phyloP scores from a whole-genome alignment of 2,797 vertebrate species.

The Pteronotus mesoamericanus region DNA sequence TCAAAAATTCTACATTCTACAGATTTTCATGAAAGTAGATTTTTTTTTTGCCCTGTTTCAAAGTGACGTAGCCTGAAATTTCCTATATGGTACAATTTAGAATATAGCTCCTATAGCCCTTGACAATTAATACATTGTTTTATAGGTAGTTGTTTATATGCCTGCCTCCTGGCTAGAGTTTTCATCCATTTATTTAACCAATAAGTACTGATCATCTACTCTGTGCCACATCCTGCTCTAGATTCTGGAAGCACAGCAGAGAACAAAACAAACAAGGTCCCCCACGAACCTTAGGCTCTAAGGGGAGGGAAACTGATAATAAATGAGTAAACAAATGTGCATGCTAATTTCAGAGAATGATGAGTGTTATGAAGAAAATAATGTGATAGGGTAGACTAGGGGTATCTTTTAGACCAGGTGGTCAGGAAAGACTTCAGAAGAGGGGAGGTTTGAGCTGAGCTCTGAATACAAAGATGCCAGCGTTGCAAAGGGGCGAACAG shows the following conservation, averaged over 20 bases:
- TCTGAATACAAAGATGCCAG: background rate
- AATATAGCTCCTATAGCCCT: background rate
- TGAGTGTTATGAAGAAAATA: slow-evolving; percentile 5
- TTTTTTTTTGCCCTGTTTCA: background rate
- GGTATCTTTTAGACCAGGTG: background rate
- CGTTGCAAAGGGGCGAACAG: background rate
- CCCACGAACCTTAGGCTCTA: background rate
- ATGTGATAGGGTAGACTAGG: background rate
- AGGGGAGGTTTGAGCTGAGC: background rate
- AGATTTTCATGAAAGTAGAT: background rate
- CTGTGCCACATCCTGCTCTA: background rate
- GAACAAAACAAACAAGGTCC: background rate
- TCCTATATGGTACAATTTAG: background rate
- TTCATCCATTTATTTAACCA: background rate
- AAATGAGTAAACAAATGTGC: background rate
- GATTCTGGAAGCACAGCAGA: background rate
- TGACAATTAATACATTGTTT: background rate
- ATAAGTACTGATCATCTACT: background rate
- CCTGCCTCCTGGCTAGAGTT: background rate
- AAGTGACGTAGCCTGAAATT: background rate
- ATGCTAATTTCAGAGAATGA: background rate
- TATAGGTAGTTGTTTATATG: background rate
- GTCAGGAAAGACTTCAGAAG: background rate
- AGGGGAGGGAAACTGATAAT: background rate
- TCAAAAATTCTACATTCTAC: slow-evolving; percentile 19